A percentile compares a stretch with the other conserved stretches of the same genome.
phyloP scores from a whole-genome alignment of 2,113 vertebrate species.

The Corythornis cristatus region DNA sequence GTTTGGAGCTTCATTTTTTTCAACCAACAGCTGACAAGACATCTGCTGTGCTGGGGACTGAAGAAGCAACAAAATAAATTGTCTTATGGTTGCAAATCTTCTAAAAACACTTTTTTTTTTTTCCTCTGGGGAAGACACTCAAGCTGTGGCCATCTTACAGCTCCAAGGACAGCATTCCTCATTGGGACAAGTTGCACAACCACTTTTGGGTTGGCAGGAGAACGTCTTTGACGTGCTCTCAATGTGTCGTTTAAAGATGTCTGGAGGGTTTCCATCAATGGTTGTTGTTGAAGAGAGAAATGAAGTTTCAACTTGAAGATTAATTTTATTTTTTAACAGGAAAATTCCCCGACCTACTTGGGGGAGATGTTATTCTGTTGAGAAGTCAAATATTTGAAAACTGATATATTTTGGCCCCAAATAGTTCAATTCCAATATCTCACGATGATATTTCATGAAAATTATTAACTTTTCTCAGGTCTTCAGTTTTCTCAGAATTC shows the following conservation, averaged over 20 bases:
- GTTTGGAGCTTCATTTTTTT: not conserved
- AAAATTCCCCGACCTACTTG: too few relatives aligned
- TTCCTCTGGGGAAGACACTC: not conserved
- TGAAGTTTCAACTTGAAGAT: not conserved
- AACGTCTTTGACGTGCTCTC: slow-evolving; percentile 24
- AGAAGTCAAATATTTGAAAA: not conserved
- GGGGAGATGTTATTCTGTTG: not conserved
- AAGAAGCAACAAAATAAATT: not conserved
- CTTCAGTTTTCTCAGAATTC: accelerated
- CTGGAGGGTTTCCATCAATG: slow-evolving; percentile 8
- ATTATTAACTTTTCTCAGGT: not conserved
- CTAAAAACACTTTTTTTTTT: not conserved
- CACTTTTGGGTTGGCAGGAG: not conserved
- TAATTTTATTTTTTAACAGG: not conserved
- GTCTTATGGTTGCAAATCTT: not conserved
- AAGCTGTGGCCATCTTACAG: not conserved
- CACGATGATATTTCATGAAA: not conserved
- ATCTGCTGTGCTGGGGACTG: not conserved
- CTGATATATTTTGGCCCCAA: accelerated
- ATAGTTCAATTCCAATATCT: not conserved
- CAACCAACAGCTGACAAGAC: not conserved
- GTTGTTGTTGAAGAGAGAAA: not conserved
- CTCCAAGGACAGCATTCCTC: not conserved
- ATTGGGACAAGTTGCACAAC: not conserved
- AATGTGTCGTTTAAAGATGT: not conserved